These are phyloP conservation scores for Sinonovacula constricta DNA, from an alignment of 1,140 invertebrate species.

Conservation along the genomic window DNA sequence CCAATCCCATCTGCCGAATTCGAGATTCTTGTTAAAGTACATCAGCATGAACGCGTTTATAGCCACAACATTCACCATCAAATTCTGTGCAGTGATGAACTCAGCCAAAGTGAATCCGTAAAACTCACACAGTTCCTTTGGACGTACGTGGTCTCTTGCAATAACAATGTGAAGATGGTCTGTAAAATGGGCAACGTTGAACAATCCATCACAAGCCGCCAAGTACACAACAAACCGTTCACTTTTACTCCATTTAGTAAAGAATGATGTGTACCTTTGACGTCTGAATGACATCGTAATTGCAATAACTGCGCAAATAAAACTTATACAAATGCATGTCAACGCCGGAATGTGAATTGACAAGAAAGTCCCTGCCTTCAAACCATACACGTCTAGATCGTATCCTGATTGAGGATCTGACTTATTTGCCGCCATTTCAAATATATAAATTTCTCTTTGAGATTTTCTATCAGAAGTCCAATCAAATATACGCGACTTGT, in stretches of 20 bases:
- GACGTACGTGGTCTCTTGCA: background rate
- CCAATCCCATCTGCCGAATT: background rate
- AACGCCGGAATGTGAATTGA: background rate
- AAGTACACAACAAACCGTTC: background rate
- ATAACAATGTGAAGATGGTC: constrained; percentile 8
- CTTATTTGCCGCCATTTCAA: too few relatives aligned
- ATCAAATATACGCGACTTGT: too few relatives aligned
- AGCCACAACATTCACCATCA: constrained; percentile 2
- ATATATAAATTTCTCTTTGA: too few relatives aligned
- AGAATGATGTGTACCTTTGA: background rate
- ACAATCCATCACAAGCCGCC: background rate
- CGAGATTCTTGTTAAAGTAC: constrained; percentile 8
- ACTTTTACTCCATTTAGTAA: background rate
- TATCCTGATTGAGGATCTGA: too few relatives aligned
- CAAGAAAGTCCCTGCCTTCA: background rate
- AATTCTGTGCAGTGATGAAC: background rate
- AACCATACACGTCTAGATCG: background rate
- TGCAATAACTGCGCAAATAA: background rate
- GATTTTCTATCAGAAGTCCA: too few relatives aligned
- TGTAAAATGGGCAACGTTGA: background rate
- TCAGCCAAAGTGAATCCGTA: background rate
- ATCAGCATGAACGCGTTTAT: constrained; percentile 13
- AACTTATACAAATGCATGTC: background rate
- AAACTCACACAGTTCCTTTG: background rate
- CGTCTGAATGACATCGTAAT: background rate